Conservation (phyloP, 2,888 invertebrate genomes). For the Archips crataeganus region DNA sequence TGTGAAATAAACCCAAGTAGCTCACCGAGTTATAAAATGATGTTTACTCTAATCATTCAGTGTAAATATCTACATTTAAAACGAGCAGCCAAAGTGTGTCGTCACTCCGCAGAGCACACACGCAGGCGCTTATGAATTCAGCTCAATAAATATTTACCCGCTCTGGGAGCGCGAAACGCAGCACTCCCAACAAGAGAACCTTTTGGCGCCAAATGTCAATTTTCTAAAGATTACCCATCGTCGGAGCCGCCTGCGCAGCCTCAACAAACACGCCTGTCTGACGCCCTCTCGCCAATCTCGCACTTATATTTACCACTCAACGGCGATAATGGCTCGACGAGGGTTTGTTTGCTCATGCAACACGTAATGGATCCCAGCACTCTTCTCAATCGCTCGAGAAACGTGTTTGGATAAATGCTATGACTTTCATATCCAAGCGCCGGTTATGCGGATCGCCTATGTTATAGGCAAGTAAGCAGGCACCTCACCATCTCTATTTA, state of each 20-base stretch:
- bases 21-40: slow-evolving; percentile 7
- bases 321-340: slow-evolving; percentile 62
- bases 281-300: slow-evolving; percentile 49
- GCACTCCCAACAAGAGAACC: slow-evolving; percentile 66
- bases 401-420: slow-evolving; percentile 79
- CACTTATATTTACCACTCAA: slow-evolving; percentile 57
- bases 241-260: slow-evolving; percentile 57
- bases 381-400: slow-evolving; percentile 76
- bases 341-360: slow-evolving; percentile 69
- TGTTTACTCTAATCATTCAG: slow-evolving; percentile 27
- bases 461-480: slow-evolving; percentile 41
- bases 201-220: slow-evolving; percentile 77
- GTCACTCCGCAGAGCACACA: slow-evolving; percentile 44
- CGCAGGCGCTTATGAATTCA: slow-evolving; percentile 61
- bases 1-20: slow-evolving; percentile 11
- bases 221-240: slow-evolving; percentile 73
- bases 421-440: slow-evolving; percentile 73
- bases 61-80: slow-evolving; percentile 17
- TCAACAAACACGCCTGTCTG: slow-evolving; percentile 58
- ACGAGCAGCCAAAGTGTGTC: slow-evolving; percentile 19
- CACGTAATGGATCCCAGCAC: slow-evolving; percentile 77
- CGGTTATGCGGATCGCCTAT: slow-evolving; percentile 40
- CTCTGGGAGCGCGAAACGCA: slow-evolving; percentile 66
- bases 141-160: slow-evolving; percentile 71
- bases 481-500: slow-evolving; percentile 41